Evolutionary conservation across 2,113 vertebrate species (phyloP).

Genomic region (Anas platyrhynchos): DNA sequence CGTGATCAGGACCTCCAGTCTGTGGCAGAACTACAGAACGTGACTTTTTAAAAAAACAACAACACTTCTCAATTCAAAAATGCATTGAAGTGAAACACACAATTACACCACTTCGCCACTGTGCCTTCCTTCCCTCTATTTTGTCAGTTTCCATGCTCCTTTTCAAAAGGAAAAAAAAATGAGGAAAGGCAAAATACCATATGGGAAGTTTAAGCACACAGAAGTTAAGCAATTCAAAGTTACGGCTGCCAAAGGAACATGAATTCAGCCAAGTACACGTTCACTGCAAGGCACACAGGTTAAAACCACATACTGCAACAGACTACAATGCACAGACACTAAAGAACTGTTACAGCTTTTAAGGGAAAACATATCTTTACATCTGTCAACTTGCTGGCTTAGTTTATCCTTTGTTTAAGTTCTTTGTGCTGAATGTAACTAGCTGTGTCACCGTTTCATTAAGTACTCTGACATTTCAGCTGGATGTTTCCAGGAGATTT

Average conservation of each 20-base stretch:
- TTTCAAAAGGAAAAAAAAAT: background rate
- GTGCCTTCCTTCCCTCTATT: background rate
- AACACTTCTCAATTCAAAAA: background rate
- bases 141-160: background rate
- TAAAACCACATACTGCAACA: background rate
- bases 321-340: background rate
- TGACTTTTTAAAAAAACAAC: rapidly evolving
- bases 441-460: background rate
- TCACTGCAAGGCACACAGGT: background rate
- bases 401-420: background rate
- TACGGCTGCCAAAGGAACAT: background rate
- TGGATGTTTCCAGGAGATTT: slow-evolving; percentile 18
- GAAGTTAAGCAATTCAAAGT: background rate
- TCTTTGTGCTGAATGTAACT: background rate
- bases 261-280: background rate
- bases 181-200: background rate
- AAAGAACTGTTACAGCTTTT: background rate
- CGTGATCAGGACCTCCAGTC: background rate
- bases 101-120: background rate
- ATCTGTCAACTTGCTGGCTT: background rate
- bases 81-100: background rate
- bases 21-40: background rate
- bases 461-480: background rate
- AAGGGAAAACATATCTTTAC: background rate
- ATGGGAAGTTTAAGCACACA: background rate